phyloP scores from a whole-genome alignment of 2,113 vertebrate genomes.

The Oostethus manadensis region DNA sequence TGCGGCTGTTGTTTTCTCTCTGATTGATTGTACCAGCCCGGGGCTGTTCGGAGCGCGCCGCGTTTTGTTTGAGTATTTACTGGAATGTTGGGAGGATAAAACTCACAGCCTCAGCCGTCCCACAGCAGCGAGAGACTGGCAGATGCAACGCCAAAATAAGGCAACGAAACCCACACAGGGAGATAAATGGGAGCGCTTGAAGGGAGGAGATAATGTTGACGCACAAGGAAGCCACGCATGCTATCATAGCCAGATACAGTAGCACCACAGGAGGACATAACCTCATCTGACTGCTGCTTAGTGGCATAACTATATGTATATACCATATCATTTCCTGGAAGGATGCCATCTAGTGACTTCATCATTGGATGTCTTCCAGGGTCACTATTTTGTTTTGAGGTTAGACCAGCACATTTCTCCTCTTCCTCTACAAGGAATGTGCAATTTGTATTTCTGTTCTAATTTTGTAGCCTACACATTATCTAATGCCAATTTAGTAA shows the following conservation, averaged over 20 bases:
- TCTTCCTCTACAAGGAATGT: no score
- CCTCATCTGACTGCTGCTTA: neutral
- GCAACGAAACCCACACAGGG: constrained; percentile 32
- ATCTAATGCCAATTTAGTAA: no score
- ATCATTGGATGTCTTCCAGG: no score
- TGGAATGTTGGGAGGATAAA: constrained; percentile 65
- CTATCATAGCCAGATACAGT: neutral
- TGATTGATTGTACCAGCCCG: constrained; percentile 70
- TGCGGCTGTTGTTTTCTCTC: constrained; percentile 60
- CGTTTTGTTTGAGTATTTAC: constrained; percentile 67
- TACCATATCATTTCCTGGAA: no score
- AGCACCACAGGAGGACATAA: neutral
- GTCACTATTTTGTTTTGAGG: no score
- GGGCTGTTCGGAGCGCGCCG: constrained; percentile 47
- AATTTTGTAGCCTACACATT: no score
- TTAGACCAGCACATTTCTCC: no score
- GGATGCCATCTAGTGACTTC: no score
- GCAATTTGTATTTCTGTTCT: no score
- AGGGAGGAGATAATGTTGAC: neutral
- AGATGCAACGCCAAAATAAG: constrained; percentile 20
- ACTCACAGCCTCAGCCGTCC: constrained; percentile 50
- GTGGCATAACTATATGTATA: no score
- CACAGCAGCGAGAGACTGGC: constrained; percentile 31
- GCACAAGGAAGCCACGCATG: neutral
- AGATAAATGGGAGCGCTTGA: constrained; percentile 8